Evolutionary conservation across 2,113 vertebrate genomes (phyloP).

Genomic region (Motacilla alba): DNA sequence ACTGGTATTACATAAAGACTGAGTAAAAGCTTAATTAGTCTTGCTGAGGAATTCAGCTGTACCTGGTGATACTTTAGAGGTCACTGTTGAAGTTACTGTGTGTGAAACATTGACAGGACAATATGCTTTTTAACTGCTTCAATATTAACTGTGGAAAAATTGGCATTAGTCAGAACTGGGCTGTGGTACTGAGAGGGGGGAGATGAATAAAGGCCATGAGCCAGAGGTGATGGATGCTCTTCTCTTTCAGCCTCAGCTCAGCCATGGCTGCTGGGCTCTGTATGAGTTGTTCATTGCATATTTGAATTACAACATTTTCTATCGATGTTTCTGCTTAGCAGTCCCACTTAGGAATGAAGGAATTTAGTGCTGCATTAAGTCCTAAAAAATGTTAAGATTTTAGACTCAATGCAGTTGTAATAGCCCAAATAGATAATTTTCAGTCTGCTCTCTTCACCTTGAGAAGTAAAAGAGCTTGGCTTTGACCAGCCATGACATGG

Average conservation of each 20-base stretch:
- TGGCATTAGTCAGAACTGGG: not conserved
- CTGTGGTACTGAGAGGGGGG: not conserved
- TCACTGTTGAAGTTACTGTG: not conserved
- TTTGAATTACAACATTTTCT: not conserved
- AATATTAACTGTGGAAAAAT: not conserved
- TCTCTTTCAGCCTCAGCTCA: not conserved
- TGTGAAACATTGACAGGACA: not conserved
- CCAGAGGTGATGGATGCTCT: not conserved
- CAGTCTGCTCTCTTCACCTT: not conserved
- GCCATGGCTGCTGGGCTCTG: not conserved
- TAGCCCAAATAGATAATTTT: not conserved
- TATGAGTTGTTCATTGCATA: accelerated
- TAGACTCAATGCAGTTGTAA: not conserved
- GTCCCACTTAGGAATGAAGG: not conserved
- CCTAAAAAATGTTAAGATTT: not conserved
- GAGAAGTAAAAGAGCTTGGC: not conserved
- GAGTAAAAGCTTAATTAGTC: not conserved
- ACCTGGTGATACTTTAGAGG: not conserved
- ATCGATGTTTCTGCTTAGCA: not conserved
- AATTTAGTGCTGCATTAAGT: not conserved
- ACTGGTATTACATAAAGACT: not conserved
- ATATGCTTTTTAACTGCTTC: not conserved
- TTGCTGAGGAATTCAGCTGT: not conserved
- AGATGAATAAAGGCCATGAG: not conserved
- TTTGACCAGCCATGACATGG: not conserved